Conservation (phyloP, 2,113 vertebrate species). For the Podiceps cristatus region DNA sequence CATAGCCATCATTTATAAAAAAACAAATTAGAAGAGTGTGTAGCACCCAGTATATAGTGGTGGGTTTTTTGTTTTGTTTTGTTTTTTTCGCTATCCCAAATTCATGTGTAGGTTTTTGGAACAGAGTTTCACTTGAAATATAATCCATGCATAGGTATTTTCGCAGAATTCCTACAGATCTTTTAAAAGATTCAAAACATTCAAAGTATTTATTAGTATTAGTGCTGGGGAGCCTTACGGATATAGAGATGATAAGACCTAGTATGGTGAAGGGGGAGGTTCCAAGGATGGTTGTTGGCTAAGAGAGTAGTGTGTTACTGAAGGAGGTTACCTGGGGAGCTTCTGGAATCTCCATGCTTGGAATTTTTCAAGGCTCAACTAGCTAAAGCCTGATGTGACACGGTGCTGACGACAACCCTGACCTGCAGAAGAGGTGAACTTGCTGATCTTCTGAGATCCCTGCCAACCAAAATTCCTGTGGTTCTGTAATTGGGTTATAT, state of each 20-base stretch:
- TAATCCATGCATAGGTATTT: not conserved
- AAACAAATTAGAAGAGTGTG: not conserved
- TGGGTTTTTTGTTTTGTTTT: not conserved
- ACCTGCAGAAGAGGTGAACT: not conserved
- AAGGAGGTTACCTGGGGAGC: not conserved
- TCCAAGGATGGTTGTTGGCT: too few species aligned
- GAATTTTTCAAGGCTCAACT: not conserved
- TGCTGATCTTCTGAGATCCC: not conserved
- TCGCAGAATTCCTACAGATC: not conserved
- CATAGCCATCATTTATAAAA: not conserved
- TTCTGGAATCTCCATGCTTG: not conserved
- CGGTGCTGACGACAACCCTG: not conserved
- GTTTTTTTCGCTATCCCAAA: not conserved
- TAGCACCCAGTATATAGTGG: not conserved
- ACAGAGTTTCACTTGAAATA: not conserved
- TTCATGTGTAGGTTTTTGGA: not conserved
- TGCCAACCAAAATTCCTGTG: not conserved
- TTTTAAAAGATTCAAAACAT: not conserved
- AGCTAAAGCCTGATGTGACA: not conserved
- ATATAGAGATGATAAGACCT: not conserved
- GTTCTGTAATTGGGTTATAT: not conserved
- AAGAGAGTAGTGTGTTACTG: not conserved
- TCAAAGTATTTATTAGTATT: not conserved
- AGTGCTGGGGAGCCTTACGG: not conserved
- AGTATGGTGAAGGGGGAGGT: not conserved